Percentiles rank a stretch among this genome's conserved stretches.
These are phyloP conservation scores for Fukomys damarensis DNA, from an alignment of 2,113 vertebrate genomes.

Conservation along the genomic window DNA sequence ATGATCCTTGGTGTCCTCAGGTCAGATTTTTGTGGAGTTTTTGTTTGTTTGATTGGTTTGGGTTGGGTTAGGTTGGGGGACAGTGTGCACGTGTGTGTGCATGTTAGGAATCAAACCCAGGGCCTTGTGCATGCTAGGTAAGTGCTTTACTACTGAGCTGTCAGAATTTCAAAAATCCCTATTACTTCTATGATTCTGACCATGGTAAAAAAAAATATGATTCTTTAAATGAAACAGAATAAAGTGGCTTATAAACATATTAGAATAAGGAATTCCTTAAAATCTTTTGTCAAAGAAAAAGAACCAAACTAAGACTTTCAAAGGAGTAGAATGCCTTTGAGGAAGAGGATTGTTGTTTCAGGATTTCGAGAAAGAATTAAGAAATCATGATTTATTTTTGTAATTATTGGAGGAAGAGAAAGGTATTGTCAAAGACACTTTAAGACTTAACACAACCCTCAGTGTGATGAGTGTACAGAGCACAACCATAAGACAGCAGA, in stretches of 20 bases:
- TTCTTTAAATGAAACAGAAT: slow-evolving; percentile 52
- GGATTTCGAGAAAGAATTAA: slow-evolving; percentile 57
- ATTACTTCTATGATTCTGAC: neutral
- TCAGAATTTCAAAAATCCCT: slow-evolving; percentile 28
- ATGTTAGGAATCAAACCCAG: neutral
- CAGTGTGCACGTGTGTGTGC: neutral
- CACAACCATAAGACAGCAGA: neutral
- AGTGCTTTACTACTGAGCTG: neutral
- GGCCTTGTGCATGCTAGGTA: neutral
- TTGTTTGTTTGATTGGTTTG: neutral
- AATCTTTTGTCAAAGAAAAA: slow-evolving; percentile 54
- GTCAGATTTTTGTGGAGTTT: neutral
- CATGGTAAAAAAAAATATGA: neutral
- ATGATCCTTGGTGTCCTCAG: slow-evolving; percentile 37
- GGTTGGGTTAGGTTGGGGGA: neutral
- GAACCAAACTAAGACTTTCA: slow-evolving; percentile 30
- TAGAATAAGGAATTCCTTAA: slow-evolving; percentile 49
- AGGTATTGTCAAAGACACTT: slow-evolving; percentile 13
- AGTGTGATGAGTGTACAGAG: neutral
- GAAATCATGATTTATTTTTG: slow-evolving; percentile 33
- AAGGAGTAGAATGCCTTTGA: neutral
- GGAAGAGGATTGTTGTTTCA: slow-evolving; percentile 54
- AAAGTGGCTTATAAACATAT: slow-evolving; percentile 26
- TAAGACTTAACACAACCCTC: neutral
- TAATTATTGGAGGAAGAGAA: slow-evolving; percentile 44